Evolutionary conservation across 2,888 invertebrate species (phyloP).

Genomic region (Cynaeus angustus): DNA sequence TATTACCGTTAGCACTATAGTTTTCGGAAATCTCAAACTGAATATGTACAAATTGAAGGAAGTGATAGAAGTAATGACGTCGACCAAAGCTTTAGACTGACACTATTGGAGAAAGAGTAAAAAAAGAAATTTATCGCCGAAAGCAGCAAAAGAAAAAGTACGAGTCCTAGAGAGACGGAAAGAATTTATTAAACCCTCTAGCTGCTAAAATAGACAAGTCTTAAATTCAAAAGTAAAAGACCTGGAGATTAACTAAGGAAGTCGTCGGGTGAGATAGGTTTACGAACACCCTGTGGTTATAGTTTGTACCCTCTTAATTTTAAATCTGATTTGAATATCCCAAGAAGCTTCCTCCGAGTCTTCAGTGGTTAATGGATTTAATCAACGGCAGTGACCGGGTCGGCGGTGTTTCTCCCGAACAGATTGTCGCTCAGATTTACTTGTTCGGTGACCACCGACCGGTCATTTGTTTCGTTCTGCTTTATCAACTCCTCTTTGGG

Average conservation of each 20-base stretch:
- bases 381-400: constrained; percentile 50
- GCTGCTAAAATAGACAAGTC: not conserved
- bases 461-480: constrained; percentile 60
- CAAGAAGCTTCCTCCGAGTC: constrained; percentile 6
- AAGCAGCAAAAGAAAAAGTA: not conserved
- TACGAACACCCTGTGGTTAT: not conserved
- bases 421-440: constrained; percentile 57
- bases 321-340: constrained; percentile 2
- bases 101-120: constrained; percentile 4
- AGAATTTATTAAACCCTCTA: constrained; percentile 2
- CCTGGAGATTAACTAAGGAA: not conserved
- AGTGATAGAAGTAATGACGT: not conserved
- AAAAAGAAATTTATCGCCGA: constrained; percentile 1
- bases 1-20: not conserved
- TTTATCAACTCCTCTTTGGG: constrained; percentile 58
- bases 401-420: constrained; percentile 46
- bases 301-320: not conserved
- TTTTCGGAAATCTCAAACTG: not conserved
- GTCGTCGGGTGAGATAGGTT: not conserved
- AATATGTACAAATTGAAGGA: not conserved
- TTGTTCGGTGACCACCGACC: constrained; percentile 55
- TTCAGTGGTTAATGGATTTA: constrained; percentile 52
- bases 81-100: not conserved
- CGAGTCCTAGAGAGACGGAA: constrained; percentile 2
- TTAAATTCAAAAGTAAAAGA: constrained; percentile 5